Conservation (phyloP, 2,113 vertebrate genomes). For the Ciconia maguari region DNA sequence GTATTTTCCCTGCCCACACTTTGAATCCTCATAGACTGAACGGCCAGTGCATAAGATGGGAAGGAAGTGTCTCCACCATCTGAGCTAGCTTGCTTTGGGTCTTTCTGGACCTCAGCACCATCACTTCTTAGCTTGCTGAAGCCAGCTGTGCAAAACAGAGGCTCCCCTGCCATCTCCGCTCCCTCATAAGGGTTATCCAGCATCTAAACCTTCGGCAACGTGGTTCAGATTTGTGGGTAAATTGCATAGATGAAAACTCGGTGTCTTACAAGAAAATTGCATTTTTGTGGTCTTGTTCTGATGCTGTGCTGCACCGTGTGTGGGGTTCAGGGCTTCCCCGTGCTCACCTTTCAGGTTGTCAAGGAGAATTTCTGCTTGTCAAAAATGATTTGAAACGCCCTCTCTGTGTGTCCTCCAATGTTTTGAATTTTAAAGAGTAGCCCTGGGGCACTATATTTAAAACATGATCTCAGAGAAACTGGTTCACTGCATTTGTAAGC, state of each 20-base stretch:
- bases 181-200: not conserved
- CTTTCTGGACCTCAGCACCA: not conserved
- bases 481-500: constrained; percentile 42
- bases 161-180: not conserved
- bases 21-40: too few species aligned
- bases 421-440: constrained; percentile 64
- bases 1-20: not conserved
- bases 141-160: not conserved
- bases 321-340: not conserved
- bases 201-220: not conserved
- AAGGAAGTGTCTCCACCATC: not conserved
- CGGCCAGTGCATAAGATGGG: fast-evolving
- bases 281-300: constrained; percentile 42
- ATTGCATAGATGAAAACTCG: not conserved
- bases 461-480: constrained; percentile 54
- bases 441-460: constrained; percentile 56
- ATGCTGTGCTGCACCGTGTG: not conserved
- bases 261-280: not conserved
- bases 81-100: not conserved
- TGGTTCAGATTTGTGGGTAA: not conserved
- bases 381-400: constrained; percentile 10
- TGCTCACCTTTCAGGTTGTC: constrained; percentile 25
- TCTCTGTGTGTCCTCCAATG: constrained; percentile 42
- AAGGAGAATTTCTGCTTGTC: constrained; percentile 52
- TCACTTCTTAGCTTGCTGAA: not conserved